A percentile compares a stretch with the other conserved stretches of the same genome.
Evolutionary conservation across 92 coral and sea anemone genomes (phyloP).

Genomic region (Anthopleura xanthogrammica): DNA sequence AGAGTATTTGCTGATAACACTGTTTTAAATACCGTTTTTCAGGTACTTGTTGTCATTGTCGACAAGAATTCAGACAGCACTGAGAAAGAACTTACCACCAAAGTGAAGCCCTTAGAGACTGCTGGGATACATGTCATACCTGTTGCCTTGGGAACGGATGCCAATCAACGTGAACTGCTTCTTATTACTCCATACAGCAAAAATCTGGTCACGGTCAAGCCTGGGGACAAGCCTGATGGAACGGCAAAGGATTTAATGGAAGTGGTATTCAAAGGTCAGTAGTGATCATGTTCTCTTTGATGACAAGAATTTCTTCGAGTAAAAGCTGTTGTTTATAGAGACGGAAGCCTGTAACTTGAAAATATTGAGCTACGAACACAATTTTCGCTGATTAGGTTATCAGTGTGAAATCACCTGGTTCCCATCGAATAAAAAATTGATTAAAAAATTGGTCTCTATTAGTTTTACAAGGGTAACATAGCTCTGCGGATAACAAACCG

Average conservation of each 20-base stretch:
- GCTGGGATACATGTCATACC: conserved; percentile 67
- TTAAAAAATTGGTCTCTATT: no score
- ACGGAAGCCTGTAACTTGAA: no score
- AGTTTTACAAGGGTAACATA: no score
- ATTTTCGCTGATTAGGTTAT: no score
- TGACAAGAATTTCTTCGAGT: no score
- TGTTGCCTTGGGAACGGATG: conserved; percentile 70
- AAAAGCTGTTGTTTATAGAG: no score
- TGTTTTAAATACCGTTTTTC: neutral
- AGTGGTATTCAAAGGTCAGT: conserved; percentile 61
- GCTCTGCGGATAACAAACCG: no score
- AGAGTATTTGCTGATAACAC: no score
- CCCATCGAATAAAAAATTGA: no score
- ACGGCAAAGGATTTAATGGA: conserved; percentile 47
- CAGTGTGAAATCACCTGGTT: no score
- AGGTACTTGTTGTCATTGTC: conserved; percentile 72
- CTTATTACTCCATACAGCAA: conserved; percentile 44
- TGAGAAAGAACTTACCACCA: conserved; percentile 24
- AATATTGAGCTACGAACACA: no score
- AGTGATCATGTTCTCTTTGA: neutral
- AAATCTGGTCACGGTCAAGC: conserved; percentile 46
- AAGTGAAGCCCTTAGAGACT: conserved; percentile 50
- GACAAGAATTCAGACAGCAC: conserved; percentile 66
- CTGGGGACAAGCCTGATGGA: conserved; percentile 37
- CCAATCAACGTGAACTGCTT: conserved; percentile 46